phyloP scores from a whole-genome alignment of 2,113 vertebrate species.

The Eretmodus cyanostictus region DNA sequence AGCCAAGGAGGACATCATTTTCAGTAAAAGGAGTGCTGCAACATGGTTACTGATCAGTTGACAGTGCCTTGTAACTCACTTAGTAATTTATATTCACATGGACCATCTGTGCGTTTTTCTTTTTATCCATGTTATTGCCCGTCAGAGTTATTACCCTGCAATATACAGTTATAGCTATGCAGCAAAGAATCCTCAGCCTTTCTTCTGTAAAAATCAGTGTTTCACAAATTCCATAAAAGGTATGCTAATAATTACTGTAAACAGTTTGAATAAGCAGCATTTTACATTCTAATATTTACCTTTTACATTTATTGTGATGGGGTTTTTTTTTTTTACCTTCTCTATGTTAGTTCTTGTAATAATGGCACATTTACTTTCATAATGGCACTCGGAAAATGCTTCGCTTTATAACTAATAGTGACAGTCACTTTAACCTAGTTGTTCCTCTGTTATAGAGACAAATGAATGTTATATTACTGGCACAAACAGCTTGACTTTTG shows the following conservation, averaged over 20 bases:
- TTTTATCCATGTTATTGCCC: not conserved
- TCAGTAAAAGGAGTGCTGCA: constrained; percentile 1
- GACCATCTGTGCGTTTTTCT: not conserved
- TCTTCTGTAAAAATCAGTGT: not conserved
- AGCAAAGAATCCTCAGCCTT: not conserved
- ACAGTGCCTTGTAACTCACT: constrained; percentile 55
- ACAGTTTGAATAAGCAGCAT: not conserved
- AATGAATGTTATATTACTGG: constrained; percentile 25
- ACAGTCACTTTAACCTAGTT: not conserved
- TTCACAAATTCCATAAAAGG: not conserved
- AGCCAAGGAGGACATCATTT: constrained; percentile 13
- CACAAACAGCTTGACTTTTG: not conserved
- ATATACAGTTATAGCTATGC: constrained; percentile 42
- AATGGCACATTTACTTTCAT: not conserved
- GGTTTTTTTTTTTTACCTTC: not conserved
- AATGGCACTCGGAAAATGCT: not conserved
- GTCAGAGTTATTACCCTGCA: constrained; percentile 2
- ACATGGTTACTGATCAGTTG: constrained; percentile 43
- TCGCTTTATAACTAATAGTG: not conserved
- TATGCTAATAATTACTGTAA: not conserved
- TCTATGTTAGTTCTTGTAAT: not conserved
- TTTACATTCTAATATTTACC: not conserved
- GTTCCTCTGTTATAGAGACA: not conserved
- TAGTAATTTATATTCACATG: constrained; percentile 1
- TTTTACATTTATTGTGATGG: not conserved